These are phyloP conservation scores for Leucoraja ocellata DNA, from an alignment of 2,797 vertebrate genomes.

Conservation along the genomic window DNA sequence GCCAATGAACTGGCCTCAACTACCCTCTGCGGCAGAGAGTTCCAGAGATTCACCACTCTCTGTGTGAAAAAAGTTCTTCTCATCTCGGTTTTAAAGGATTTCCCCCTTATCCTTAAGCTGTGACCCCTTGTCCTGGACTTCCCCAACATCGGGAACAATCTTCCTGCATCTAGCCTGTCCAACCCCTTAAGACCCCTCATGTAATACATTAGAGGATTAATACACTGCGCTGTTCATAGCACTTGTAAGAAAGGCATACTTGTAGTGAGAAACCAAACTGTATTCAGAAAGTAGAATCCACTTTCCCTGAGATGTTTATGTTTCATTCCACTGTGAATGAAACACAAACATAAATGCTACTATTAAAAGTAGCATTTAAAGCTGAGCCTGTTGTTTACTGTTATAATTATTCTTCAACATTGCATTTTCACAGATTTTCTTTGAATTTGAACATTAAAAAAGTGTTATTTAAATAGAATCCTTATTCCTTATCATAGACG, in stretches of 20 bases:
- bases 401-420: neutral
- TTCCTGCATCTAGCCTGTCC: no score
- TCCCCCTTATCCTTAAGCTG: no score
- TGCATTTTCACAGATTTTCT: neutral
- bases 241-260: neutral
- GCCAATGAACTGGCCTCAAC: no score
- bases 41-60: no score
- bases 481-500: neutral
- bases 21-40: no score
- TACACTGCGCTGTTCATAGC: neutral
- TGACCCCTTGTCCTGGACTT: no score
- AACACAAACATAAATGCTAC: no score
- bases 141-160: no score
- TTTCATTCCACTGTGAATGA: neutral
- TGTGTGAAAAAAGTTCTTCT: no score
- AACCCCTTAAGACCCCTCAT: no score
- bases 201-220: neutral
- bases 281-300: conserved; percentile 25
- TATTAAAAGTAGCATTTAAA: neutral
- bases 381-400: no score
- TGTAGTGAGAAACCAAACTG: conserved; percentile 7
- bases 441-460: neutral
- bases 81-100: no score
- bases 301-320: conserved; percentile 15
- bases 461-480: neutral